Evolutionary conservation across 2,888 invertebrate genomes (phyloP).

Genomic region (Drosophila hawaiiensis): DNA sequence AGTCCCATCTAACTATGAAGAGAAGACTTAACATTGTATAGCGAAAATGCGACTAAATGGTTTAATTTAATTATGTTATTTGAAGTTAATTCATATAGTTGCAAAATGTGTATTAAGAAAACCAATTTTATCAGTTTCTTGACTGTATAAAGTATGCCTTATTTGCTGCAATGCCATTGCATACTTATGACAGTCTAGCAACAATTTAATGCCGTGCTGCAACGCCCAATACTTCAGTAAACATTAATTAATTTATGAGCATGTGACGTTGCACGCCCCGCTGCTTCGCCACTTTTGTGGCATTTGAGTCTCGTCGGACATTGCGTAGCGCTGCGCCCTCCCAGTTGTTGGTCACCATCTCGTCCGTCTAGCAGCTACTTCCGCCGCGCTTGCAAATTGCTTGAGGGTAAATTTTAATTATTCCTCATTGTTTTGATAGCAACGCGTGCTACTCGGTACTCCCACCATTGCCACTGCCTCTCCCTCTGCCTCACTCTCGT

Average conservation of each 20-base stretch:
- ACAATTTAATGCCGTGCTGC: conserved; percentile 50
- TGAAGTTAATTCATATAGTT: not conserved
- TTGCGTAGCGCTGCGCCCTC: conserved; percentile 21
- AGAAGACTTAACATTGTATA: not conserved
- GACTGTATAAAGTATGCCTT: too few species aligned
- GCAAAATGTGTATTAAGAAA: not conserved
- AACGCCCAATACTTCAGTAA: conserved; percentile 67
- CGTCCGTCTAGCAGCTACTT: conserved; percentile 53
- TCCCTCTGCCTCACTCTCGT: conserved; percentile 14
- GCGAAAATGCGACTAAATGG: not conserved
- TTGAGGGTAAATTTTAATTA: conserved; percentile 82
- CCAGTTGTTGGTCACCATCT: conserved; percentile 27
- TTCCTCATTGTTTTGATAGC: conserved; percentile 81
- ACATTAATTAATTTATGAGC: conserved; percentile 80
- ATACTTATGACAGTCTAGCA: conserved; percentile 33
- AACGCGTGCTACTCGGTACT: conserved; percentile 54
- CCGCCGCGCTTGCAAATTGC: conserved; percentile 75
- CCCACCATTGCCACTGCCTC: not conserved
- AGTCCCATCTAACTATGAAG: too few species aligned
- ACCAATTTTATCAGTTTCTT: conserved; percentile 7
- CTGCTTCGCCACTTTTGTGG: conserved; percentile 5
- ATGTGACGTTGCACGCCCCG: conserved; percentile 50
- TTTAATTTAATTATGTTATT: not conserved
- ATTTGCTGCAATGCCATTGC: conserved; percentile 8
- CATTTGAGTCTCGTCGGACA: conserved; percentile 9